Percentiles rank a stretch among this genome's conserved stretches.
Evolutionary conservation across 2,113 vertebrate genomes (phyloP).

Genomic region (Percina caprodes): DNA sequence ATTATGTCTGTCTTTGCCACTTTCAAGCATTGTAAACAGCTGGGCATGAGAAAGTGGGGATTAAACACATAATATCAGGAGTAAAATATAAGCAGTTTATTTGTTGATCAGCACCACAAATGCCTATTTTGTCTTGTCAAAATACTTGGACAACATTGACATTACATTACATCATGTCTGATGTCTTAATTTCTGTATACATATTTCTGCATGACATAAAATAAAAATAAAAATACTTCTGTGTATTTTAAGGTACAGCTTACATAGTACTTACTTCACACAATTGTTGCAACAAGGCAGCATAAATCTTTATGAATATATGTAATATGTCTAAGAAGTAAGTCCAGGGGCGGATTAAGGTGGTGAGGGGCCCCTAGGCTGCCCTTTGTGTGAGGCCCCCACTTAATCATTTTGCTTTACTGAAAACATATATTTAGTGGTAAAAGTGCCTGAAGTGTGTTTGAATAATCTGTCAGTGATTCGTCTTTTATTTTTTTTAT

Average conservation of each 20-base stretch:
- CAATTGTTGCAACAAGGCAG: not conserved
- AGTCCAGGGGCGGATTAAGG: too few species aligned
- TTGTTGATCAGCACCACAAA: not conserved
- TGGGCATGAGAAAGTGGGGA: not conserved
- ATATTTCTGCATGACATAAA: not conserved
- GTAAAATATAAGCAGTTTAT: not conserved
- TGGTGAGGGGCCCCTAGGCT: too few species aligned
- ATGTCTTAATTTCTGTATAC: not conserved
- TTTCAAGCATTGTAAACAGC: not conserved
- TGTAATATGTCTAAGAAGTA: not conserved
- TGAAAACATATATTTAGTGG: too few species aligned
- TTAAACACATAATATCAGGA: not conserved
- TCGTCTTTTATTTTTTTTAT: not conserved
- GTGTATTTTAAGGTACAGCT: not conserved
- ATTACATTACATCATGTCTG: not conserved
- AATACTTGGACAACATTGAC: not conserved
- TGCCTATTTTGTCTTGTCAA: not conserved
- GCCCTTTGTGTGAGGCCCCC: too few species aligned
- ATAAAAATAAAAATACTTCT: not conserved
- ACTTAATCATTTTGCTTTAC: too few species aligned
- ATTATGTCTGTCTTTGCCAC: not conserved
- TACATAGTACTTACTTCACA: not conserved
- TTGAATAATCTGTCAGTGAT: slow-evolving; percentile 10
- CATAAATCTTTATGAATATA: not conserved
- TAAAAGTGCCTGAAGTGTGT: not conserved